Base-by-base conservation (phyloP, 2,888 invertebrate species). In the Papilio demoleus region DNA sequence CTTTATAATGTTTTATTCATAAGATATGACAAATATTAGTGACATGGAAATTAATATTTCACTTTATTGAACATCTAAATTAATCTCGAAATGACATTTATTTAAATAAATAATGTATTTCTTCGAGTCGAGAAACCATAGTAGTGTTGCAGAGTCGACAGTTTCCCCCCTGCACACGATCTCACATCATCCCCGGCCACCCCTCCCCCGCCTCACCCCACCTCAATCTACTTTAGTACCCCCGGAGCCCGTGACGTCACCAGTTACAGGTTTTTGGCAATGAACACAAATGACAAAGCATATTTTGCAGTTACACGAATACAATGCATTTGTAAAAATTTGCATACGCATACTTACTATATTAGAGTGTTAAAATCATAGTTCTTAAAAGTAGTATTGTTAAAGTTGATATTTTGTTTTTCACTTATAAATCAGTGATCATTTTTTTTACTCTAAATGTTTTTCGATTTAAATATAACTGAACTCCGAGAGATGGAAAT, bases 181-280 rank as follows among this genome's bases (percentile, higher is more conserved):
- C 73, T 76, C 76, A 64, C 77, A 56, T 27, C 31, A 79, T 73
- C 83, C 74, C 77, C 81, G 76, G 80, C 76, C 75, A 80, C 86
- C 88, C 53, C 63, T 22, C 60, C 65, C 82, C 74, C 77, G 81
- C 76, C 81, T 75, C 75, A 80, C 86, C 89, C 62, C 65, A 53
- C 62, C 69, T 62, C 89, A 89, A 90, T 90, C 88, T 85, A 86
- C 87, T 86, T 84, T 82, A 85, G 82, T 82, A 85, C 86, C 79
- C 86, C 88, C 74, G 73, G 77, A 82, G 80, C 78, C 82, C 79
- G 87, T 92, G 92, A 92, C 92, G 92, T 92, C 92, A 92, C 88
- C 80, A 84, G 86, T 88, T 86, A 69, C 65, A 65, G 61, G 69
- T 87, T 88, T 88, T 87, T 86, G 84, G 83, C 86, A 87, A 86